Percentiles rank a stretch among this genome's conserved stretches.
Evolutionary conservation across 2,113 vertebrate species (phyloP).

Genomic region (Nothoprocta perdicaria): DNA sequence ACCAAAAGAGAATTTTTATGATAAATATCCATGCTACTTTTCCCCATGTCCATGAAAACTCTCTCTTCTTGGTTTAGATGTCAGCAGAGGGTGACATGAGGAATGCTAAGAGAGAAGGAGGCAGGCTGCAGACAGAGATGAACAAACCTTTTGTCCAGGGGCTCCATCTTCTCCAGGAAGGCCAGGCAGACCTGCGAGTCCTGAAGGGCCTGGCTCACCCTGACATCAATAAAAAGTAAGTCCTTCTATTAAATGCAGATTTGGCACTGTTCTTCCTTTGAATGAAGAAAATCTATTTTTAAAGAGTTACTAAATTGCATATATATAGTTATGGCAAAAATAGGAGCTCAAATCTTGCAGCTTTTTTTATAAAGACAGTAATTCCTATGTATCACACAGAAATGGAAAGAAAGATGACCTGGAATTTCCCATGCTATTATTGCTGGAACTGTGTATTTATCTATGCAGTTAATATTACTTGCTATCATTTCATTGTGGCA

Average conservation of each 20-base stretch:
- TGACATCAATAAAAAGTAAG: slow-evolving; percentile 58
- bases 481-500: background rate
- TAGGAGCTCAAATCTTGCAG: background rate
- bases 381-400: background rate
- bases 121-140: background rate
- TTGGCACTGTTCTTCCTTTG: background rate
- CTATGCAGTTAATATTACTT: background rate
- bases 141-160: slow-evolving; percentile 86
- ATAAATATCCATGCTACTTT: background rate
- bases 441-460: slow-evolving; percentile 5
- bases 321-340: background rate
- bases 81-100: background rate
- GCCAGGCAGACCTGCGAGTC: slow-evolving; percentile 84
- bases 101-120: background rate
- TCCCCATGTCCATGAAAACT: background rate
- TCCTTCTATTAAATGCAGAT: slow-evolving; percentile 8
- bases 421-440: background rate
- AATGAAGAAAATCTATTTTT: background rate
- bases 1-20: background rate
- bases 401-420: background rate
- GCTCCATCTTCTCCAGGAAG: slow-evolving; percentile 88
- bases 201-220: slow-evolving; percentile 84
- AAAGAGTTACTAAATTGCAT: background rate
- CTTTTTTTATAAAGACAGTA: background rate
- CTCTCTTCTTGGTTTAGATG: background rate